Conservation (phyloP, 1,140 invertebrate genomes). For the Xylocopa sonorina region DNA sequence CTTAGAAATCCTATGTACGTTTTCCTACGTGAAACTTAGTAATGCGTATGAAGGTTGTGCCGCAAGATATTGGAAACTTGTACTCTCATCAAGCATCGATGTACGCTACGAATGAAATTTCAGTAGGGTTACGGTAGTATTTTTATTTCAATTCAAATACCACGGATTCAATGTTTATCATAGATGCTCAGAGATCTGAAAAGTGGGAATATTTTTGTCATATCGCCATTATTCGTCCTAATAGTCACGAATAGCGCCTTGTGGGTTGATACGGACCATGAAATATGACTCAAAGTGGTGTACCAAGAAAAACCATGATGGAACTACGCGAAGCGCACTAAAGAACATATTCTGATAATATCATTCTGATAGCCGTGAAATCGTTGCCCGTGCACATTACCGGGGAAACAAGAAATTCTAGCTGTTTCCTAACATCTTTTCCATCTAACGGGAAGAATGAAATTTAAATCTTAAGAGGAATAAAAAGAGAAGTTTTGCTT, state of each 20-base stretch:
- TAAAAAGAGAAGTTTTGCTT: no score
- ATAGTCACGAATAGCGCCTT: not conserved
- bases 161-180: no score
- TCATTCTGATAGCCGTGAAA: not conserved
- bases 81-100: not conserved
- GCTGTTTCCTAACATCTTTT: not conserved
- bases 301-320: not conserved
- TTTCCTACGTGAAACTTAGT: not conserved
- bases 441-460: no score
- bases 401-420: not conserved
- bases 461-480: no score
- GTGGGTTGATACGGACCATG: not conserved
- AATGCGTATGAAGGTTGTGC: not conserved
- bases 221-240: not conserved
- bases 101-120: not conserved
- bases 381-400: constrained; percentile 12
- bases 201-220: no score
- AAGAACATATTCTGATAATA: constrained; percentile 15
- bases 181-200: no score
- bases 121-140: not conserved
- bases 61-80: not conserved
- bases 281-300: not conserved
- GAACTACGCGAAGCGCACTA: not conserved
- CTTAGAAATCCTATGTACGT: not conserved
- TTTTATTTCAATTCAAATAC: not conserved